Base-by-base conservation (phyloP, 2,113 vertebrate genomes). In the Alethe diademata region DNA sequence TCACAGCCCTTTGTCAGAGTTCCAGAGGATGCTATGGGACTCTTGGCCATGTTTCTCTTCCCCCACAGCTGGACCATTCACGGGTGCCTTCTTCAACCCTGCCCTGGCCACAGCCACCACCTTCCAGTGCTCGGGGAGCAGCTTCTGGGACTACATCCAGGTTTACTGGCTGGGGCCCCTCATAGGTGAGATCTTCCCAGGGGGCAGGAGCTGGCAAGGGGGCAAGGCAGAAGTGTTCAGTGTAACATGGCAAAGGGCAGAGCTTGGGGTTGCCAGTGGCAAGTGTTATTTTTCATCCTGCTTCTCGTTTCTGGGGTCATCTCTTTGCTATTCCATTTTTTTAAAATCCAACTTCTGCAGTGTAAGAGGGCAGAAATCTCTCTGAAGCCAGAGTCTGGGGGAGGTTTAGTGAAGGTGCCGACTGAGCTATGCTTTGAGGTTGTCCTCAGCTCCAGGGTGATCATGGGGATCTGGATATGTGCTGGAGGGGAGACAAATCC, bases 131-230 rank as follows among this genome's bases (percentile, higher is more conserved):
- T 88, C 98, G 0, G 99, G 99, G n/a, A 98, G 97, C 88, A 98
- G 95, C 66, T 79, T 98, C 36, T 78, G 69, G 64, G 97, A 99
- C 78, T 99, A 99, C 1, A n/a, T 96, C 33, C 79, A 97, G 18
- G 99, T 99, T 42, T 99, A 99, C 97, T 99, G 98, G 98, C 96
- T 99, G 62, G 98, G 98, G 18, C 97, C 99, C 10, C 57, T 99
- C 0, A 14, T 96, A 95, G 99, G 99, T 99, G 95, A 98, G 98
- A 65, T 11, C 33, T 47, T 31, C 33, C 4, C 0, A 0, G 51
- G 36, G 43, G 10, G 8, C 50, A 73, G 84, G 25, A 40, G 36
- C 28, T 69, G 60, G 36, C 4, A 4, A 6, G 14, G 48, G 78
- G 36, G 25, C 36, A 56, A 64, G 45, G 36, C 64, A 61, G 53